Conservation (phyloP, 2,888 invertebrate genomes). For the Pantelozetes paolii region DNA sequence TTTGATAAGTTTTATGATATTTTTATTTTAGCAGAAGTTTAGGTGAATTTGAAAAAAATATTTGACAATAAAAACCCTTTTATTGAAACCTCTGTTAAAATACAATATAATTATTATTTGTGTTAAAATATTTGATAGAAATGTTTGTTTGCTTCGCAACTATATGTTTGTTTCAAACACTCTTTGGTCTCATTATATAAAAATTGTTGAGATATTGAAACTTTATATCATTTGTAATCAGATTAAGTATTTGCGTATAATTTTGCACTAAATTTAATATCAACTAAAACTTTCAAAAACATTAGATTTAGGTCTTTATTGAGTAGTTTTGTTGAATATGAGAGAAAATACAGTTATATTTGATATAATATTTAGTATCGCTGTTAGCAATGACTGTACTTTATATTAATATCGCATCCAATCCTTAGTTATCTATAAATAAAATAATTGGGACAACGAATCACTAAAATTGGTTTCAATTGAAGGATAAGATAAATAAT, state of each 20-base stretch:
- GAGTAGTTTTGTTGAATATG: neutral
- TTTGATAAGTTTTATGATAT: too few relatives aligned
- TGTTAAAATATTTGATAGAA: too few relatives aligned
- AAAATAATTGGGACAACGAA: conserved; percentile 16
- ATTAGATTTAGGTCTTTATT: neutral
- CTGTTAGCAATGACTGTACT: neutral
- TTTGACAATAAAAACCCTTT: too few relatives aligned
- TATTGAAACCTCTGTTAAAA: too few relatives aligned
- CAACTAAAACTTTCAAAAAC: neutral
- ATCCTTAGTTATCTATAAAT: neutral
- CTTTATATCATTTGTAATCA: too few relatives aligned
- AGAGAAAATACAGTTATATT: neutral
- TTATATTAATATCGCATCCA: neutral
- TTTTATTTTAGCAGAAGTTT: too few relatives aligned
- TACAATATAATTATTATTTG: too few relatives aligned
- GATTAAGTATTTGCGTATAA: neutral
- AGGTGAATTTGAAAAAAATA: too few relatives aligned
- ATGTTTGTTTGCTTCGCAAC: too few relatives aligned
- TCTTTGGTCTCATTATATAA: neutral
- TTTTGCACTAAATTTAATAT: neutral
- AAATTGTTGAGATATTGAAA: neutral
- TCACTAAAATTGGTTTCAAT: neutral
- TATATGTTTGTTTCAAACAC: neutral
- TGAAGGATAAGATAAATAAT: conserved; percentile 12
- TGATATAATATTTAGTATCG: neutral